phyloP scores from a whole-genome alignment of 2,797 vertebrate genomes.

The Rachycentron canadum region DNA sequence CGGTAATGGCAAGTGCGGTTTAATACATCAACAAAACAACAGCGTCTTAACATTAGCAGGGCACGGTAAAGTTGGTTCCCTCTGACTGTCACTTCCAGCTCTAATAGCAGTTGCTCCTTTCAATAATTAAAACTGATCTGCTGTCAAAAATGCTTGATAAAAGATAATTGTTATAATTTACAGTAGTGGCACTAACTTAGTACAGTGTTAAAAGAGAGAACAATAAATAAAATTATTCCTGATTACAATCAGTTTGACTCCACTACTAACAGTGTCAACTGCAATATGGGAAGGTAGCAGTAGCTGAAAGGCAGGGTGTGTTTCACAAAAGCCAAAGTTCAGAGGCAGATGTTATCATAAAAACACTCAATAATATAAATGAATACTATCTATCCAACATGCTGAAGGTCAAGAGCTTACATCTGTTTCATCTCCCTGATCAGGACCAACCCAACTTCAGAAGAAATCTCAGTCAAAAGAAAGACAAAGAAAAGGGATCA shows the following conservation, averaged over 20 bases:
- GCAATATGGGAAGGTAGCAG: not conserved
- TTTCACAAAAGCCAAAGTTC: not conserved
- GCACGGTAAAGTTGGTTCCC: too few relatives aligned
- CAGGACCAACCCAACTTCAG: not conserved
- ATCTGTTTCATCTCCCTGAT: conserved; percentile 2
- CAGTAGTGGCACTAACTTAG: not conserved
- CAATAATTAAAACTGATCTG: too few relatives aligned
- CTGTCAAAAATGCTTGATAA: not conserved
- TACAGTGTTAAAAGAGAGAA: not conserved
- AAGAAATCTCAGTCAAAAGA: conserved; percentile 14
- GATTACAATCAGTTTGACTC: not conserved
- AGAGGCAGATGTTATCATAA: conserved; percentile 1
- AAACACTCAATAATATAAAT: not conserved
- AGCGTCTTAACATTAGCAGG: too few relatives aligned
- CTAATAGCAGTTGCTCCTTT: too few relatives aligned
- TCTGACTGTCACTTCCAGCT: not conserved
- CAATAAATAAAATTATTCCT: too few relatives aligned
- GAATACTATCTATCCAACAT: not conserved
- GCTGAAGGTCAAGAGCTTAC: conserved; percentile 6
- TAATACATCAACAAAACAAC: not conserved
- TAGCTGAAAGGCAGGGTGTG: not conserved
- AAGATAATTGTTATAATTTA: not conserved
- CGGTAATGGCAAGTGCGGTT: not conserved
- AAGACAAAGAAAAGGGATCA: not conserved
- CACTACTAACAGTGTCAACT: too few relatives aligned